phyloP scores from a whole-genome alignment of 2,888 invertebrate genomes.

The Leucoptera coffeella region DNA sequence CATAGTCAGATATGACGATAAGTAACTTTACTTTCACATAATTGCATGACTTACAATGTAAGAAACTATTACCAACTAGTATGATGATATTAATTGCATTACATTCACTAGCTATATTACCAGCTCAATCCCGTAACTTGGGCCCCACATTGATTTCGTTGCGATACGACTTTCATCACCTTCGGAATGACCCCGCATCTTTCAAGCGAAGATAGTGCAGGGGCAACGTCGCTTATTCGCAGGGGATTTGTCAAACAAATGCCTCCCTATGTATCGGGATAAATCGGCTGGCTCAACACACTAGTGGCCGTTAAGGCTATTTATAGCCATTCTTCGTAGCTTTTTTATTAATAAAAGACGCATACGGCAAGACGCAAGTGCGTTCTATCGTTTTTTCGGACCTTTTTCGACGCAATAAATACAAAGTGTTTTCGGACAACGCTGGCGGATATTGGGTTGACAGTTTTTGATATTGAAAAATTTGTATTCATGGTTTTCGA shows the following conservation, averaged over 20 bases:
- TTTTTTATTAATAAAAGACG: slow-evolving; percentile 55
- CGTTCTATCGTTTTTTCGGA: slow-evolving; percentile 41
- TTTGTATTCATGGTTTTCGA: too few relatives aligned
- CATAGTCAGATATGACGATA: too few relatives aligned
- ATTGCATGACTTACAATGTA: too few relatives aligned
- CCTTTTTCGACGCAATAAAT: slow-evolving; percentile 39
- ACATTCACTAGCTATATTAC: too few relatives aligned
- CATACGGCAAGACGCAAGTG: slow-evolving; percentile 50
- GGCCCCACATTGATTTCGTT: too few relatives aligned
- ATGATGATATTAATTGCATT: too few relatives aligned
- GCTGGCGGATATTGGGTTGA: slow-evolving; percentile 28
- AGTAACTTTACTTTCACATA: too few relatives aligned
- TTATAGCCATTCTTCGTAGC: slow-evolving; percentile 44
- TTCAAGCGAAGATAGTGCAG: slow-evolving; percentile 41
- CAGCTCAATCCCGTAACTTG: too few relatives aligned
- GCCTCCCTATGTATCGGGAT: slow-evolving; percentile 40
- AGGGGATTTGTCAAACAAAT: slow-evolving; percentile 54
- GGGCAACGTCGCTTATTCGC: slow-evolving; percentile 39
- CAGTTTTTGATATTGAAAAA: slow-evolving; percentile 7
- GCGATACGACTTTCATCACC: slow-evolving; percentile 48
- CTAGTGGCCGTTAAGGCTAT: slow-evolving; percentile 45
- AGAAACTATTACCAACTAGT: too few relatives aligned
- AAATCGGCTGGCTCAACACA: slow-evolving; percentile 30
- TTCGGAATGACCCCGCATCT: slow-evolving; percentile 45
- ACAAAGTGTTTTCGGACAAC: slow-evolving; percentile 42